Evolutionary conservation across 2,888 invertebrate genomes (phyloP), one percentile per base, ranked within the genome.

Genomic region (Hemistola chrysoprasaria): DNA sequence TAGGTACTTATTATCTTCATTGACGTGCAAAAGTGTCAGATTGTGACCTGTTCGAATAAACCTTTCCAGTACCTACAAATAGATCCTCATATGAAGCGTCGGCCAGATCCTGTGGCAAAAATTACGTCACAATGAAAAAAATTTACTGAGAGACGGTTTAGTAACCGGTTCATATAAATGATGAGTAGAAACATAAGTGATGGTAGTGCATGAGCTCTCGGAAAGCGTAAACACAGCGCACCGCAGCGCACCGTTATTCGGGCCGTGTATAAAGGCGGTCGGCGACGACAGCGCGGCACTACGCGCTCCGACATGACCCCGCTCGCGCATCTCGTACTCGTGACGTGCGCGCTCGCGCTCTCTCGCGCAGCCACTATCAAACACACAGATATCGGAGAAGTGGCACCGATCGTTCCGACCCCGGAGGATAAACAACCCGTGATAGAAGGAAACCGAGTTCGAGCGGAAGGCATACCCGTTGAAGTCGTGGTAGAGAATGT

Each of bases 231-330:
- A 75, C 72, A 78, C 52, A 51, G 53, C 59, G 54, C 41, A 49
- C 50, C n/a, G n/a, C n/a, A n/a, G 54, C 20, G 58, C 66, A 86
- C 87, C 87, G 87, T 87, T 87, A 87, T 54, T 45, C 60, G 50
- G 49, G 47, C 48, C 60, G 71, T 87, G 71, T 87, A 87, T 87
- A 87, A 81, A 87, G 68, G 74, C 51, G 43, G 55, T 8, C 35
- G 30, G 40, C 29, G 37, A 38, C 32, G 42, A 34, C 4, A 21
- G 20, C 20, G 69, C 63, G 69, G 52, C 57, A 56, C 53, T 59
- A 28, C 42, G 48, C 48, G 50, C 38, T 33, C 56, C 58, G 69
- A 65, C 74, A 90, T 90, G 89, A 75, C 78, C 64, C 62, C 70
- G 57, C 65, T 79, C 79, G 78, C 71, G 71, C 65, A 61, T 44